Percentiles rank a stretch among this genome's conserved stretches.
Evolutionary conservation across 2,113 vertebrate genomes (phyloP).

Genomic region (Camelus bactrianus): DNA sequence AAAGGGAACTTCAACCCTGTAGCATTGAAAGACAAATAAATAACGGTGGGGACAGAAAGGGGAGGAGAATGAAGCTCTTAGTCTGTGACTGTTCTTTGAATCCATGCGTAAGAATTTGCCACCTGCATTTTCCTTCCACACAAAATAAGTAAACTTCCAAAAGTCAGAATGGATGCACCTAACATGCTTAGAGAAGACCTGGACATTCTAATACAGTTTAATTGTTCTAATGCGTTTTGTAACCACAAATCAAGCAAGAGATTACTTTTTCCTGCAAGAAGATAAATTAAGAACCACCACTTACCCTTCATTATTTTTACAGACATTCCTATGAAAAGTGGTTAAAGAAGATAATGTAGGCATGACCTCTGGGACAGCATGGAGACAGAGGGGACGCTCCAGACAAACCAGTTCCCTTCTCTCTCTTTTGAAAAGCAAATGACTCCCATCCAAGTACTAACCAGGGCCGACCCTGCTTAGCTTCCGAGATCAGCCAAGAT

Average conservation of each 20-base stretch:
- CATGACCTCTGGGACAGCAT: fast-evolving
- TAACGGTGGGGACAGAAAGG: background rate
- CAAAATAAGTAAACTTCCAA: background rate
- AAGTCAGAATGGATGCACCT: too few species aligned
- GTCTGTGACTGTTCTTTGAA: background rate
- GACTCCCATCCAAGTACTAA: too few species aligned
- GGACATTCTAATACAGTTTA: fast-evolving
- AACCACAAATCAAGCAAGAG: background rate
- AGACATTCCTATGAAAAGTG: background rate
- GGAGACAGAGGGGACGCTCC: background rate
- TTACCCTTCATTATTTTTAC: background rate
- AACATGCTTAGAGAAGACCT: too few species aligned
- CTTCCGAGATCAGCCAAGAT: too few species aligned
- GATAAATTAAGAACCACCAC: background rate
- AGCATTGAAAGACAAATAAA: background rate
- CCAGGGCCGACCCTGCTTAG: too few species aligned
- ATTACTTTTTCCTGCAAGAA: background rate
- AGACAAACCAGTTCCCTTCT: background rate
- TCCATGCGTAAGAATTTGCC: background rate
- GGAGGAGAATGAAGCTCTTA: too few species aligned
- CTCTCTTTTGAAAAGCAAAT: background rate
- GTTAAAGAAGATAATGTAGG: background rate
- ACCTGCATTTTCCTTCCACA: background rate
- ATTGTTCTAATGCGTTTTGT: background rate
- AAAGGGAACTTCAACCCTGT: background rate